phyloP scores from a whole-genome alignment of 2,113 vertebrate genomes.

The Solenodon paradoxus region DNA sequence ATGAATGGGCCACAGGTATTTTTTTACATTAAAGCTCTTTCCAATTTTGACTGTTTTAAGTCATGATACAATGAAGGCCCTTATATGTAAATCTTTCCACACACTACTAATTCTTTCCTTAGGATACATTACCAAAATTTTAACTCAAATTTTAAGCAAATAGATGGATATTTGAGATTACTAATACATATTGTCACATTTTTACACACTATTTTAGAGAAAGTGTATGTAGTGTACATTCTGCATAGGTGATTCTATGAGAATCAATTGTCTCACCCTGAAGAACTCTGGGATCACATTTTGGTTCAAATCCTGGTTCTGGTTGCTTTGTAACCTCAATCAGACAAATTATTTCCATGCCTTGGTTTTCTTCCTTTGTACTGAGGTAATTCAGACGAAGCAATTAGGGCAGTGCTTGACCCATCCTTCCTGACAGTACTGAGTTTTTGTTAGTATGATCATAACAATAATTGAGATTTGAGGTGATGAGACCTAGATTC shows the following conservation, averaged over 20 bases:
- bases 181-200: background rate
- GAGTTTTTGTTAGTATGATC: background rate
- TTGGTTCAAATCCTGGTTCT: background rate
- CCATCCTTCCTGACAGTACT: background rate
- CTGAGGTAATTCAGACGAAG: background rate
- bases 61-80: background rate
- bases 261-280: background rate
- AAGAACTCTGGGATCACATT: background rate
- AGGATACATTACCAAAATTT: conserved; percentile 8
- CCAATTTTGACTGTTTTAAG: background rate
- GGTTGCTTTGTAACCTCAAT: background rate
- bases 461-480: background rate
- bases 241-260: background rate
- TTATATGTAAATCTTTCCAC: background rate
- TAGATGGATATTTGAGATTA: background rate
- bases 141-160: background rate
- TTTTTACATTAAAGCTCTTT: background rate
- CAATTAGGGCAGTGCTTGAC: background rate
- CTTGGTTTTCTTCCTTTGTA: background rate
- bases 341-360: background rate
- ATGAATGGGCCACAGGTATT: background rate
- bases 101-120: background rate
- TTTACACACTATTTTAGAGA: conserved; percentile 23
- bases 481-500: background rate
- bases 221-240: background rate